A percentile compares a stretch with the other conserved stretches of the same genome.
Conservation (phyloP, 2,888 invertebrate genomes). For the Zaprionus bogoriensis region DNA sequence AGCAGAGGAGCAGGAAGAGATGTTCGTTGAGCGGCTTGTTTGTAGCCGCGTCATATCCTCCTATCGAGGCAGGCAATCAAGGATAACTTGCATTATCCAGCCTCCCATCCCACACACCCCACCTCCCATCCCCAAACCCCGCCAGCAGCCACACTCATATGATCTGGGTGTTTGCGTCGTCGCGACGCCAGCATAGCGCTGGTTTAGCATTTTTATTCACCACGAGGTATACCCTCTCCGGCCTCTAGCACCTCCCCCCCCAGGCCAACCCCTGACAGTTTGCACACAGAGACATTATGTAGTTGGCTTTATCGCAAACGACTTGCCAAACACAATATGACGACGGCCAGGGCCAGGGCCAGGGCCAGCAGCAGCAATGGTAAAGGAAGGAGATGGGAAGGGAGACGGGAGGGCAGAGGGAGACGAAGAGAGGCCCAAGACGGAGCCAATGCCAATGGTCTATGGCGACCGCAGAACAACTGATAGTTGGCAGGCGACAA, state of each 20-base stretch:
- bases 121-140: conserved; percentile 5
- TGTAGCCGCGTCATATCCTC: conserved; percentile 56
- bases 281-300: conserved; percentile 72
- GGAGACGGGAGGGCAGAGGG: conserved; percentile 12
- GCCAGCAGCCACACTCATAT: conserved; percentile 16
- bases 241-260: conserved; percentile 8
- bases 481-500: conserved; percentile 59
- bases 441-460: conserved; percentile 46
- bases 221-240: too few species aligned
- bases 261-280: neutral
- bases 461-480: conserved; percentile 49
- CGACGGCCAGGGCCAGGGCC: conserved; percentile 39
- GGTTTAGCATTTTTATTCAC: conserved; percentile 72
- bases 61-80: conserved; percentile 70
- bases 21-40: conserved; percentile 54
- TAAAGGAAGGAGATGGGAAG: neutral
- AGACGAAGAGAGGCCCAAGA: conserved; percentile 7
- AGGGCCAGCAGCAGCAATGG: too few species aligned
- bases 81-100: conserved; percentile 72
- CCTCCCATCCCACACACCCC: neutral
- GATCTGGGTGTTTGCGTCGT: conserved; percentile 48
- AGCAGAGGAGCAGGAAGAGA: neutral
- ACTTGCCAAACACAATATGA: conserved; percentile 77
- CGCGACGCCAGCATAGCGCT: conserved; percentile 67
- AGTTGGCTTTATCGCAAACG: conserved; percentile 78